phyloP scores from a whole-genome alignment of 2,888 invertebrate species.

The Pristionchus exspectatus region DNA sequence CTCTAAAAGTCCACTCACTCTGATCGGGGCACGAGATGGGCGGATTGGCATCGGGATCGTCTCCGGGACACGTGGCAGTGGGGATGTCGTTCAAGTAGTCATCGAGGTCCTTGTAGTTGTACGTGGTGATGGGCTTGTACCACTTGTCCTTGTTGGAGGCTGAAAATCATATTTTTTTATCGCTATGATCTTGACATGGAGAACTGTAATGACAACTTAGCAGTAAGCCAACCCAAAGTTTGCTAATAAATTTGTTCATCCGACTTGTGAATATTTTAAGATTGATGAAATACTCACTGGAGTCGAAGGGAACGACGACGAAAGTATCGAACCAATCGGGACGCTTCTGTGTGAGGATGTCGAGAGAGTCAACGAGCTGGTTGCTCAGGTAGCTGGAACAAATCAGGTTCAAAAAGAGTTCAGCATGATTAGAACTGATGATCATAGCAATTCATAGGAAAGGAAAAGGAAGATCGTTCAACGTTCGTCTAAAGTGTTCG shows the following conservation, averaged over 20 bases:
- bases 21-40: slow-evolving; percentile 25
- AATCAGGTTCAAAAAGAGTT: no score
- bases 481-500: no score
- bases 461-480: no score
- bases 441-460: no score
- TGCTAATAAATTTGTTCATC: no score
- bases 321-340: slow-evolving; percentile 71
- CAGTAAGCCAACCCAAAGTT: no score
- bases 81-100: slow-evolving; percentile 59
- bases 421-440: no score
- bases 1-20: neutral
- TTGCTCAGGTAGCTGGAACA: slow-evolving; percentile 35
- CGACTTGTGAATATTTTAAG: no score
- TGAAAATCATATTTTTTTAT: slow-evolving; percentile 55
- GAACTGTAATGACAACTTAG: no score
- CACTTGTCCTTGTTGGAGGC: slow-evolving; percentile 66
- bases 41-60: slow-evolving; percentile 46
- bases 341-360: slow-evolving; percentile 61
- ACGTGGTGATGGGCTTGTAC: slow-evolving; percentile 60
- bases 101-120: slow-evolving; percentile 65
- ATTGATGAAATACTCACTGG: slow-evolving; percentile 64
- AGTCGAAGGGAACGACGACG: slow-evolving; percentile 73
- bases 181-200: no score
- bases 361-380: slow-evolving; percentile 63
- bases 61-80: slow-evolving; percentile 57